Conservation (phyloP, 1,140 invertebrate species). For the Ctenoplectra terminalis region DNA sequence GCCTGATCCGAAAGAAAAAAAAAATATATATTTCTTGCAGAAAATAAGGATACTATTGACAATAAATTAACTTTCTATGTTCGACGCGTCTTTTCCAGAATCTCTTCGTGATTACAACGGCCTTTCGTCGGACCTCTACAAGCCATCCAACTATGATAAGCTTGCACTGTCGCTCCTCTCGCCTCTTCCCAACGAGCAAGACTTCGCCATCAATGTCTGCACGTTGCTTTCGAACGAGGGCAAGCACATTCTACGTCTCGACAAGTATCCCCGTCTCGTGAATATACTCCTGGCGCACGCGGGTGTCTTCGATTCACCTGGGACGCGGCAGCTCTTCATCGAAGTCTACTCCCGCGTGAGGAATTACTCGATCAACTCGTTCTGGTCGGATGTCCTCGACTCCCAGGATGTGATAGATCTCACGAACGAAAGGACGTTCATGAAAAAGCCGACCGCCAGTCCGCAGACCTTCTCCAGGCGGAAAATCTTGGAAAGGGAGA, state of each 20-base stretch:
- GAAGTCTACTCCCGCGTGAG: conserved; percentile 88
- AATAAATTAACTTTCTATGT: background rate
- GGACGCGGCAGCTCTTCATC: conserved; percentile 89
- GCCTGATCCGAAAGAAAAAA: background rate
- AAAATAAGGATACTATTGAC: background rate
- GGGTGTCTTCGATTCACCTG: conserved; percentile 91
- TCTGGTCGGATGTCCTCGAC: conserved; percentile 88
- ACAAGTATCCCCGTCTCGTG: conserved; percentile 92
- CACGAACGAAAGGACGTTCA: conserved; percentile 86
- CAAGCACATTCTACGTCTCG: conserved; percentile 92
- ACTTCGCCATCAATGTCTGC: conserved; percentile 98
- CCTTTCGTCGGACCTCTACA: conserved; percentile 88
- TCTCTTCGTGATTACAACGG: conserved; percentile 86
- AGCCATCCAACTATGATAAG: conserved; percentile 92
- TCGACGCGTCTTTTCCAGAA: conserved; percentile 84
- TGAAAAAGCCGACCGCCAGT: conserved; percentile 77
- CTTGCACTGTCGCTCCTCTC: conserved; percentile 94
- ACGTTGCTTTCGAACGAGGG: conserved; percentile 97
- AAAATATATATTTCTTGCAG: too few species aligned
- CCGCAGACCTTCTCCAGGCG: conserved; percentile 76
- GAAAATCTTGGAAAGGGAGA: conserved; percentile 73
- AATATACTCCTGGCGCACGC: conserved; percentile 96
- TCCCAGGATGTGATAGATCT: conserved; percentile 87
- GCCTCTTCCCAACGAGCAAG: conserved; percentile 98
- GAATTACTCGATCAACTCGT: conserved; percentile 88